Evolutionary conservation across 2,888 invertebrate species (phyloP).

Genomic region (Encarsia formosa): DNA sequence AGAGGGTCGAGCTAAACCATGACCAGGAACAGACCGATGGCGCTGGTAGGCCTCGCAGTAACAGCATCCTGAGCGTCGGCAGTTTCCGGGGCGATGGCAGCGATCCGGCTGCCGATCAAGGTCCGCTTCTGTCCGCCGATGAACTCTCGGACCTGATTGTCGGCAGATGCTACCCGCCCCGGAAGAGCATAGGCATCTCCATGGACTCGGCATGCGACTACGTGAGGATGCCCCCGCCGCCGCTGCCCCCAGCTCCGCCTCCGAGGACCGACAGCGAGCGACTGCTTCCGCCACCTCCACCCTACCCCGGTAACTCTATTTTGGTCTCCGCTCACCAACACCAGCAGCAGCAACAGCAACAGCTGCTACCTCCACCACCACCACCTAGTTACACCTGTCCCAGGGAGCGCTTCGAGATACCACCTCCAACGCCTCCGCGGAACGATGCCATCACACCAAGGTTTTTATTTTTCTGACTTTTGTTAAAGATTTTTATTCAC

Average conservation of each 20-base stretch:
- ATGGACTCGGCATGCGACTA: constrained; percentile 88
- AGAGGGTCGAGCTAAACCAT: constrained; percentile 17
- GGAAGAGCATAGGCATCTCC: constrained; percentile 78
- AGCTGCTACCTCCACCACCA: constrained; percentile 55
- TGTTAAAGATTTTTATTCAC: background rate
- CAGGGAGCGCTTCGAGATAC: constrained; percentile 47
- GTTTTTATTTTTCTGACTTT: constrained; percentile 26
- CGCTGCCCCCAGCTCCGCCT: constrained; percentile 64
- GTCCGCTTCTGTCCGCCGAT: constrained; percentile 73
- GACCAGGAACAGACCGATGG: constrained; percentile 10
- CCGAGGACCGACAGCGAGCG: constrained; percentile 46
- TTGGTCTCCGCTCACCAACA: constrained; percentile 17
- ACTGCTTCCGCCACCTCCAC: constrained; percentile 55
- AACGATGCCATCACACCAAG: constrained; percentile 54
- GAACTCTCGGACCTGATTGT: constrained; percentile 81
- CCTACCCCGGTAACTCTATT: constrained; percentile 28
- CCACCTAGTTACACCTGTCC: constrained; percentile 53
- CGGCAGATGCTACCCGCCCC: constrained; percentile 71
- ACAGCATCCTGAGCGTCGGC: constrained; percentile 75
- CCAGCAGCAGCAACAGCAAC: background rate
- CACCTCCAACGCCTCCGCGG: constrained; percentile 48
- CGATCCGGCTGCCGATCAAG: constrained; percentile 73
- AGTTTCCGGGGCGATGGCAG: constrained; percentile 87
- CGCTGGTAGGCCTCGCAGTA: constrained; percentile 54
- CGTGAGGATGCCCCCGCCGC: constrained; percentile 66